These are phyloP conservation scores for Telenomus remus DNA, from an alignment of 1,140 invertebrate genomes.

Conservation along the genomic window DNA sequence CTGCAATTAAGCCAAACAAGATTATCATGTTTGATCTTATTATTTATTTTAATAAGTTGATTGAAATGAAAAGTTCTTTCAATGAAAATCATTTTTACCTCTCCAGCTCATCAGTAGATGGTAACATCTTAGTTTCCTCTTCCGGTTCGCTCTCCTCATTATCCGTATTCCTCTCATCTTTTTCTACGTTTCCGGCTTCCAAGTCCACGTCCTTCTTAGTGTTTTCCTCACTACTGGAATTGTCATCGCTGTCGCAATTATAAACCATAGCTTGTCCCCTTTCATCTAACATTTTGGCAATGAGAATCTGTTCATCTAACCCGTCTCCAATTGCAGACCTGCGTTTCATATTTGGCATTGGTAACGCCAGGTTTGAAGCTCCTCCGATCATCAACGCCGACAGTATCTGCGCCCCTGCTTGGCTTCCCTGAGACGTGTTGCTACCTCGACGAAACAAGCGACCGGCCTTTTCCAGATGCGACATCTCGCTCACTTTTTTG, in stretches of 20 bases:
- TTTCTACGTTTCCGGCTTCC: conserved; percentile 69
- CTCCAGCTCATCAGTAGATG: conserved; percentile 44
- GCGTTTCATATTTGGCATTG: conserved; percentile 77
- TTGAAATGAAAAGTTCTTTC: too few species aligned
- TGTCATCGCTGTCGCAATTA: conserved; percentile 75
- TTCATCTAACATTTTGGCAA: conserved; percentile 75
- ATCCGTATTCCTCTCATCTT: conserved; percentile 70
- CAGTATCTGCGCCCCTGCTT: conserved; percentile 79
- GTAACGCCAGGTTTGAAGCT: conserved; percentile 71
- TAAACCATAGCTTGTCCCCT: conserved; percentile 76
- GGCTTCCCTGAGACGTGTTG: conserved; percentile 86
- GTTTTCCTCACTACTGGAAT: conserved; percentile 73
- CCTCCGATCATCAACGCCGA: conserved; percentile 71
- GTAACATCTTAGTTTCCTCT: conserved; percentile 72
- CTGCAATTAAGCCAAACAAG: conserved; percentile 23
- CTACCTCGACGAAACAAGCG: conserved; percentile 80
- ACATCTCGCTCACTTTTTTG: conserved; percentile 59
- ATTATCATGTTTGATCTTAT: too few species aligned
- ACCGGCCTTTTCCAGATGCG: conserved; percentile 67
- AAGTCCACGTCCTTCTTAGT: conserved; percentile 76
- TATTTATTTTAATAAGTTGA: too few species aligned
- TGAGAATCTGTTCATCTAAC: conserved; percentile 71
- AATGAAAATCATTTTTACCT: conserved; percentile 9
- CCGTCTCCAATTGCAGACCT: conserved; percentile 76
- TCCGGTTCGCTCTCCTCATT: conserved; percentile 76